These are phyloP conservation scores for Clarias gariepinus DNA, from an alignment of 2,113 vertebrate genomes.

Conservation along the genomic window DNA sequence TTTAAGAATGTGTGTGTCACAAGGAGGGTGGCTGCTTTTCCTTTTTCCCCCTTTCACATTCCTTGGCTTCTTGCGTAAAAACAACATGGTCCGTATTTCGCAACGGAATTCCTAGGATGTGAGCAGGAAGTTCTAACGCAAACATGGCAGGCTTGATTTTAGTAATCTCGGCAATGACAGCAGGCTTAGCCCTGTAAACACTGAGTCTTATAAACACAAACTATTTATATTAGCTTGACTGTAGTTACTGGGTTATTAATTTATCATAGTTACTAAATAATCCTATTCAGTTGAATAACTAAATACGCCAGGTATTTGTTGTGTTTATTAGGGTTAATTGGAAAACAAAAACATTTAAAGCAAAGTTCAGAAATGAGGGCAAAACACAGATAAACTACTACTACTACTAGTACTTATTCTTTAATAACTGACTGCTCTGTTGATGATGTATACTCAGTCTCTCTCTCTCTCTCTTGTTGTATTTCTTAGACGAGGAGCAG, in stretches of 20 bases:
- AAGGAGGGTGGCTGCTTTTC: constrained; percentile 62
- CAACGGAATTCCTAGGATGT: constrained; percentile 58
- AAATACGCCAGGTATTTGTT: background rate
- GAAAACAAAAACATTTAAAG: background rate
- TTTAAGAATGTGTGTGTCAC: constrained; percentile 70
- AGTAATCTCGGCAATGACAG: background rate
- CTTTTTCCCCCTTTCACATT: constrained; percentile 65
- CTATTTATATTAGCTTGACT: background rate
- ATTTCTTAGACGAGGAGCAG: constrained; percentile 82
- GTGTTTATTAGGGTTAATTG: background rate
- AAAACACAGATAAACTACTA: background rate
- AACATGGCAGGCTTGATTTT: constrained; percentile 20
- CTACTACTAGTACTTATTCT: background rate
- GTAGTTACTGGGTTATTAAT: background rate
- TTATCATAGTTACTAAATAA: background rate
- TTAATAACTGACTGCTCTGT: background rate
- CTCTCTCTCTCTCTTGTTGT: background rate
- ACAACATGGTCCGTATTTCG: constrained; percentile 58
- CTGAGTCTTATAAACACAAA: background rate
- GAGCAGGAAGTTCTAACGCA: constrained; percentile 37
- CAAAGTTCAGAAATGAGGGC: background rate
- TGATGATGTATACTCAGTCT: background rate
- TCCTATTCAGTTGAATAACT: background rate
- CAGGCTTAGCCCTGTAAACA: background rate
- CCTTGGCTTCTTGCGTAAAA: constrained; percentile 67